Base-by-base conservation (phyloP, 1,140 invertebrate species). In the Drosophila asahinai region DNA sequence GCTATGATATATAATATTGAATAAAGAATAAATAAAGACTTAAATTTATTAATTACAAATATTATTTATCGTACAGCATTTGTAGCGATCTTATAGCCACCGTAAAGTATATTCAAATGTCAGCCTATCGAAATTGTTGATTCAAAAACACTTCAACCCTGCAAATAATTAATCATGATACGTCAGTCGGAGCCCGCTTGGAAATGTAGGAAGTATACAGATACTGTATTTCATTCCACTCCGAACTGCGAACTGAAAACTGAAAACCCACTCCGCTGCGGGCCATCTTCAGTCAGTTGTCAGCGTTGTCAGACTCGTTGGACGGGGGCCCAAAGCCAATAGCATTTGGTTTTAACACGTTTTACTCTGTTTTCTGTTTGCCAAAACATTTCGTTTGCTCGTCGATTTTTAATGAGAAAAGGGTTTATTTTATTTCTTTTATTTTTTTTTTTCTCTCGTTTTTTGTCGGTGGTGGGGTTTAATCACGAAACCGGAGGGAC, bases 371-470 rank as follows among this genome's bases (percentile, higher is more conserved):
- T 72, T 72, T 52, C 70, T 77, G 62, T 77, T 63, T 61, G 72
- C 72, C 72, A 60, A 76, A 77, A 77, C 62, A 61, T 77, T 77
- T 76, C 58, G 62, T 54, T 55, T 43, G 55, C 74, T 77, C 64
- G 63, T 78, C 51, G 59, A 78, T 79, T 71, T 79, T 78, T 78
- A 70, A 79, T 79, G 77, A 79, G 75, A 79, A 78, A 78, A 78
- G 65, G 76, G 74, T 77, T 78, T 68, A 71, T 57, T 71, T 68
- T 47, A 43, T 66, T 66, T 66, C 40, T 57, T 30, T 1, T 19
- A 15, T n/a, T 19, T 17, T 66, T 64, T 64, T 30, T 57, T 17
- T 8, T 48, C 22, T 25, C 7, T 17, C 25, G 19, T 67, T 45
- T 40, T 36, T 22, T 33, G 33, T 2, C 27, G 7, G 15, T 51